Base-by-base conservation (phyloP, 2,113 vertebrate species). In the Suricata suricatta region DNA sequence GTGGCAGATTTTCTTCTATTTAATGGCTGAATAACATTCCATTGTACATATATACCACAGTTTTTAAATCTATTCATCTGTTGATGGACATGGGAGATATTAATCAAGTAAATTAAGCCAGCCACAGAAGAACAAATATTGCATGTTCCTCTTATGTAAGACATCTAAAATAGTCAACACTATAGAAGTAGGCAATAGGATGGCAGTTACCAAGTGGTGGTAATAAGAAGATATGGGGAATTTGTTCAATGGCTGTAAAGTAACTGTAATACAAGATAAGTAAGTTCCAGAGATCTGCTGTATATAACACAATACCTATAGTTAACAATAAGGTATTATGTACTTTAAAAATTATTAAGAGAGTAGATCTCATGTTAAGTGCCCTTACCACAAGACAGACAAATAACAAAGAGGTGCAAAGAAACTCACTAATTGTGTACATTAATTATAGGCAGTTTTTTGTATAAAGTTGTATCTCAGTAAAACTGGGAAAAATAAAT, bases 31-130 rank as follows among this genome's bases (percentile, higher is more conserved):
- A 31, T 35, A 72, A 63, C 47, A 92, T 60, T 80, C 29, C n/a
- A 15, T 27, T 83, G 38, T 71, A 44, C n/a, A 3, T 69, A 25
- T 27, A 31, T 6, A 33, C 27, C 47, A 57, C n/a, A 69, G 77
- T n/a, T 77, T 64, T 33, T 82, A 21, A n/a, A 47, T 47, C 50
- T 31, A 27, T n/a, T 57, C 38, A 72, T 74, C 41, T 64, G 4
- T 21, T 38, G 41, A 38, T 31, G 33, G 21, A 90, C 35, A 41
- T 83, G 69, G 35, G 44, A 95, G 44, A 35, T 35, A 23, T 90
- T 77, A 44, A 69, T 16, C 41, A 95, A 95, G 54, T 33, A 74
- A 54, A 68, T 84, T 66, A 83, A 92, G 47, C 90, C 69, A 95
- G 16, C 77, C 47, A 90, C 60, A 77, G 44, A 60, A 89, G 38